A percentile compares a stretch with the other conserved stretches of the same genome.
Conservation (phyloP, 2,888 invertebrate genomes). For the Orthonevra nobilis region DNA sequence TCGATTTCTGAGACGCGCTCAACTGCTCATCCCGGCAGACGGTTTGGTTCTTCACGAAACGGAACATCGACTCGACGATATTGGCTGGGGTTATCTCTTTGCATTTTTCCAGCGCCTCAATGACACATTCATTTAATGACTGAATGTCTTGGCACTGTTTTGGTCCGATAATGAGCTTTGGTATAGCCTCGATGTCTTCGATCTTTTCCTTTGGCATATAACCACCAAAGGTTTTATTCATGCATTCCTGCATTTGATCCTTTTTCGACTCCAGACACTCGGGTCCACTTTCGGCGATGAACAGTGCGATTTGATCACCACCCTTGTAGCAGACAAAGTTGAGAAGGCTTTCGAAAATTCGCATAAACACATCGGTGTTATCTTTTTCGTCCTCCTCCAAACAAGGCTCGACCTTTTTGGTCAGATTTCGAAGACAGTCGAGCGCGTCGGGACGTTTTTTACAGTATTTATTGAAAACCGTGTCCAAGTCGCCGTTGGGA, state of each 20-base stretch:
- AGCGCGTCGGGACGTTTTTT: slow-evolving; percentile 80
- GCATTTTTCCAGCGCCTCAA: slow-evolving; percentile 75
- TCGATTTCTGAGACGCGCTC: slow-evolving; percentile 45
- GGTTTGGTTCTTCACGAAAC: slow-evolving; percentile 77
- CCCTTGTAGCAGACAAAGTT: slow-evolving; percentile 90
- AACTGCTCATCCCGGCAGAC: slow-evolving; percentile 73
- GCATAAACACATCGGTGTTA: slow-evolving; percentile 83
- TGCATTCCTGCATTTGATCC: slow-evolving; percentile 83
- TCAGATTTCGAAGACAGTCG: slow-evolving; percentile 83
- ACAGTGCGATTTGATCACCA: slow-evolving; percentile 90
- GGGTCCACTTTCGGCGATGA: slow-evolving; percentile 90
- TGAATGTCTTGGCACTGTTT: slow-evolving; percentile 78
- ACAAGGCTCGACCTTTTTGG: slow-evolving; percentile 83
- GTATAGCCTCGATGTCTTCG: slow-evolving; percentile 81
- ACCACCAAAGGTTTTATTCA: slow-evolving; percentile 83
- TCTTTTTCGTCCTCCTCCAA: slow-evolving; percentile 83
- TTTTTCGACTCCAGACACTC: slow-evolving; percentile 85
- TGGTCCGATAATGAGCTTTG: slow-evolving; percentile 83
- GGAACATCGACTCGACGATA: slow-evolving; percentile 78
- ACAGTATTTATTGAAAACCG: slow-evolving; percentile 88
- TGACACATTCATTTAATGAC: slow-evolving; percentile 75
- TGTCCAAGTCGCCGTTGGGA: slow-evolving; percentile 85
- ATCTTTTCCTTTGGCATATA: slow-evolving; percentile 80
- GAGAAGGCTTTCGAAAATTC: slow-evolving; percentile 85
- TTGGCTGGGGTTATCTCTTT: slow-evolving; percentile 77